Conservation (phyloP, 2,888 invertebrate genomes). For the Drosophila paucipuncta region DNA sequence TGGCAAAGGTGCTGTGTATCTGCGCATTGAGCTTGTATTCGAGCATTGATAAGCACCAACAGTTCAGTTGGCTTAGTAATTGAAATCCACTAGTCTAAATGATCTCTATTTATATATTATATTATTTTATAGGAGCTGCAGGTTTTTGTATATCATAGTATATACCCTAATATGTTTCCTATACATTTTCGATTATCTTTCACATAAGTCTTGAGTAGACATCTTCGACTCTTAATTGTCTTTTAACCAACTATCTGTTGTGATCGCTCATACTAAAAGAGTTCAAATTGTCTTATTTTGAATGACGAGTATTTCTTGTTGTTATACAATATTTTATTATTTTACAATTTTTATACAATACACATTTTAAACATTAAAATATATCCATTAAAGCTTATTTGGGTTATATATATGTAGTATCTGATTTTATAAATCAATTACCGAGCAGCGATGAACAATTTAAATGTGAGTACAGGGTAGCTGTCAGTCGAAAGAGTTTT, state of each 20-base stretch:
- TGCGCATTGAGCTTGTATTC: neutral
- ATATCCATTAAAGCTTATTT: neutral
- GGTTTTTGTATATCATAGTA: neutral
- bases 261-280: neutral
- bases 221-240: neutral
- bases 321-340: no score
- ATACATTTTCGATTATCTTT: neutral
- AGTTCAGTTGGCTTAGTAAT: neutral
- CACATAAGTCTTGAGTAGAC: neutral
- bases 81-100: neutral
- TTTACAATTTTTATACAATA: neutral
- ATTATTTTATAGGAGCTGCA: neutral
- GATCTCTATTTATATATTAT: no score
- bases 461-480: slow-evolving; percentile 2
- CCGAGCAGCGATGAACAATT: neutral
- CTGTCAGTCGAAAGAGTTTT: neutral
- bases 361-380: neutral
- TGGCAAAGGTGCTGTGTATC: neutral
- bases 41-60: neutral
- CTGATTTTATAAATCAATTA: neutral
- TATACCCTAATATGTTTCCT: neutral
- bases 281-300: neutral
- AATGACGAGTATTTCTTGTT: neutral
- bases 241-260: neutral
- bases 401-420: neutral